phyloP scores from a whole-genome alignment of 2,113 vertebrate genomes.

The Tonatia bakeri region DNA sequence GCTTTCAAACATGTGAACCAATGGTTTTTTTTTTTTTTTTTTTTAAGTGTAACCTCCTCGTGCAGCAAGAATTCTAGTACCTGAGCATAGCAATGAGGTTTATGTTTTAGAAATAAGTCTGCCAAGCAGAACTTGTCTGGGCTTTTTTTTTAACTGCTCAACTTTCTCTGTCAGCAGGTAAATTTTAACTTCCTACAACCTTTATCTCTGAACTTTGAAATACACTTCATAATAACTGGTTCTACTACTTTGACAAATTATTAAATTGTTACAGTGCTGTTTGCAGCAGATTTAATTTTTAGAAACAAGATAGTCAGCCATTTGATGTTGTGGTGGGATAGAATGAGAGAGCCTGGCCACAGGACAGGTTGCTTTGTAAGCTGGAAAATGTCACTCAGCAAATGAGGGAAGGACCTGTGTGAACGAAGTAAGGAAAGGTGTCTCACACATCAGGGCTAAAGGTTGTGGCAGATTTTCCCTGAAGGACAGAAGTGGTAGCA shows the following conservation, averaged over 20 bases:
- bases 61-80: background rate
- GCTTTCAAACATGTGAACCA: background rate
- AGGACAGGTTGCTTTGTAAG: conserved; percentile 78
- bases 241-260: conserved; percentile 79
- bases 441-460: background rate
- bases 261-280: conserved; percentile 79
- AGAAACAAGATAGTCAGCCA: conserved; percentile 81
- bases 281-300: conserved; percentile 77
- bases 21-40: background rate
- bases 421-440: conserved; percentile 50
- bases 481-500: background rate
- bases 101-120: conserved; percentile 54
- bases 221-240: conserved; percentile 73
- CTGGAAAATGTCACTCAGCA: conserved; percentile 77
- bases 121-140: background rate
- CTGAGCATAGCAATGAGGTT: conserved; percentile 2
- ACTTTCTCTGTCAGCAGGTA: conserved; percentile 75
- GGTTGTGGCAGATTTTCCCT: background rate
- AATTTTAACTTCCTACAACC: conserved; percentile 53
- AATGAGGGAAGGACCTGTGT: conserved; percentile 59
- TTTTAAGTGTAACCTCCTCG: background rate
- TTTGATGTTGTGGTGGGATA: conserved; percentile 67
- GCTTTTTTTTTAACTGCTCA: conserved; percentile 65
- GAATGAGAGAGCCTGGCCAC: conserved; percentile 59
- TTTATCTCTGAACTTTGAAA: conserved; percentile 79